Conservation (phyloP, 2,888 invertebrate species). For the Nezara viridula region DNA sequence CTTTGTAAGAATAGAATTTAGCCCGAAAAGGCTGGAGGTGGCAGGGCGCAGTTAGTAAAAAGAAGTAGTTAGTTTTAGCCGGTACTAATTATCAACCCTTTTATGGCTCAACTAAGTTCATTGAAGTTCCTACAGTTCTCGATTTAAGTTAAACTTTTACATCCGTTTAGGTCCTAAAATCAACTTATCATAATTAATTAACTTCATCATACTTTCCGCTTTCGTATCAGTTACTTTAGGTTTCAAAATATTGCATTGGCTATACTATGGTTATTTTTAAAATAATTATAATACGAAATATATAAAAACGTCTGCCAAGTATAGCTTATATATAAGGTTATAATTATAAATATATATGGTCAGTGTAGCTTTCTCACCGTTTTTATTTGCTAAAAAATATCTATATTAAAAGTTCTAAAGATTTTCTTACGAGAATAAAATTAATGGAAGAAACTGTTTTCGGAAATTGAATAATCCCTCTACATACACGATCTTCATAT, state of each 20-base stretch:
- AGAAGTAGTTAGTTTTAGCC: conserved; percentile 38
- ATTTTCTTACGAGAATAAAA: no score
- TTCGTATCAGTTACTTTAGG: neutral
- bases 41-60: conserved; percentile 1
- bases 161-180: conserved; percentile 1
- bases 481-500: no score
- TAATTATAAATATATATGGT: no score
- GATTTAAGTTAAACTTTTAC: conserved; percentile 4
- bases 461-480: no score
- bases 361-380: no score
- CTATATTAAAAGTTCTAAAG: no score
- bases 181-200: conserved; percentile 36
- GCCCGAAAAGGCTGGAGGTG: neutral
- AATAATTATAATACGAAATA: no score
- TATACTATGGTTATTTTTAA: no score
- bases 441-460: no score
- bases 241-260: neutral
- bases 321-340: no score
- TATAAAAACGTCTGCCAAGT: no score
- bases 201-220: neutral
- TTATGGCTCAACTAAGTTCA: conserved; percentile 48
- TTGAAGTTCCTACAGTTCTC: conserved; percentile 19
- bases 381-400: no score
- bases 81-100: conserved; percentile 42
- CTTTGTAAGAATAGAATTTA: neutral